phyloP scores from a whole-genome alignment of 2,888 invertebrate species.

The Phytoseiulus persimilis region DNA sequence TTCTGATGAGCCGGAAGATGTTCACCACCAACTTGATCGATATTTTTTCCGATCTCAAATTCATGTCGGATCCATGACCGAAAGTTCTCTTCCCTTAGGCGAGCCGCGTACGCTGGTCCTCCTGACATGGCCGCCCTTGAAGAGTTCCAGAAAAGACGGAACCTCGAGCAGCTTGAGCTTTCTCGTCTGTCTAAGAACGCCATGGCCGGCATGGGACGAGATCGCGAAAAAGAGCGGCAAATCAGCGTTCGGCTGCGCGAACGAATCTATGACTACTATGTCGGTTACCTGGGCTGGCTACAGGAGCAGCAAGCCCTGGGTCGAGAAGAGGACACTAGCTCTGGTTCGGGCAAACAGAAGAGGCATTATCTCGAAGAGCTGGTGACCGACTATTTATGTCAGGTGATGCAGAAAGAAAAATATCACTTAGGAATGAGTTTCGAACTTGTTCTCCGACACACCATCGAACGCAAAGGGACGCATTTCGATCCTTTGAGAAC shows the following conservation, averaged over 20 bases:
- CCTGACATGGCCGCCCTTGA: conserved; percentile 11
- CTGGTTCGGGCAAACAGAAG: conserved; percentile 18
- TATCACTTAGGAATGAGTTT: conserved; percentile 34
- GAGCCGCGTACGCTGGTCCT: not conserved
- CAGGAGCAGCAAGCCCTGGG: conserved; percentile 30
- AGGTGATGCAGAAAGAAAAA: conserved; percentile 29
- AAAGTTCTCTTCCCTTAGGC: not conserved
- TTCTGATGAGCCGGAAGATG: no score
- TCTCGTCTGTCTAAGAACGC: conserved; percentile 1
- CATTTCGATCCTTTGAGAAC: conserved; percentile 74
- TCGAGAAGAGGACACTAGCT: not conserved
- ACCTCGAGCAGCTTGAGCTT: conserved; percentile 26
- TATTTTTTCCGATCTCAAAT: no score
- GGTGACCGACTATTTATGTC: conserved; percentile 24
- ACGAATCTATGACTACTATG: conserved; percentile 22
- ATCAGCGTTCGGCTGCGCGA: conserved; percentile 10
- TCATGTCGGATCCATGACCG: not conserved
- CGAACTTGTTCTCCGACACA: conserved; percentile 41
- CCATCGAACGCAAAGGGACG: conserved; percentile 41
- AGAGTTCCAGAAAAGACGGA: conserved; percentile 34
- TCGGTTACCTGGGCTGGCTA: conserved; percentile 30
- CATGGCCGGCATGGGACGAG: not conserved
- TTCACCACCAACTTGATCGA: no score
- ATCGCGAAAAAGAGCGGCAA: conserved; percentile 13
- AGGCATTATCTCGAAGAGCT: conserved; percentile 33